Conservation (phyloP, 2,888 invertebrate species). For the Atethmia centrago region DNA sequence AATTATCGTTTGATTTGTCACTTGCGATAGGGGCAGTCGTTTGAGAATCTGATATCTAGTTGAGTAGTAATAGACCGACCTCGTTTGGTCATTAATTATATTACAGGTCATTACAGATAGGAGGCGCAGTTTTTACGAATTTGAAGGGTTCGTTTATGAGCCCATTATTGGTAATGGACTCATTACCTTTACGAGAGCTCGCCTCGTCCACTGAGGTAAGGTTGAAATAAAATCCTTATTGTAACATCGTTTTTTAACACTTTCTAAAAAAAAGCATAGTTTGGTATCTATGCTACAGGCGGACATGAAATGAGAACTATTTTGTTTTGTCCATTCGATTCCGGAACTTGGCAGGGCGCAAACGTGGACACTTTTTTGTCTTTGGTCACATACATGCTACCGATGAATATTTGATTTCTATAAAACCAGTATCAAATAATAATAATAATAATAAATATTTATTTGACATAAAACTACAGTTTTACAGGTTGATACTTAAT, state of each 20-base stretch:
- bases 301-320: not conserved
- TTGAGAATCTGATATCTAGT: slow-evolving; percentile 22
- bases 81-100: slow-evolving; percentile 13
- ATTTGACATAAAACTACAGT: too few species aligned
- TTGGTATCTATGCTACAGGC: not conserved
- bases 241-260: not conserved
- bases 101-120: slow-evolving; percentile 18
- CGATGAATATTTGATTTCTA: too few species aligned
- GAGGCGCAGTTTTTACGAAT: slow-evolving; percentile 9
- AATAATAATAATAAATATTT: too few species aligned
- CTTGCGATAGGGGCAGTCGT: slow-evolving; percentile 10
- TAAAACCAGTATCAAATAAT: too few species aligned
- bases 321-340: not conserved
- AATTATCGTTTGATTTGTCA: slow-evolving; percentile 10
- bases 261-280: not conserved
- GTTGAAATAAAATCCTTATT: slow-evolving; percentile 1
- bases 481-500: too few species aligned
- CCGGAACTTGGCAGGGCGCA: slow-evolving; percentile 1
- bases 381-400: too few species aligned
- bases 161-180: slow-evolving; percentile 26
- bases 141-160: slow-evolving; percentile 29
- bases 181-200: slow-evolving; percentile 29
- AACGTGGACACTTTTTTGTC: too few species aligned
- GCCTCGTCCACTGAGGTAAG: not conserved
- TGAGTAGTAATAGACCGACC: slow-evolving; percentile 11